Base-by-base conservation (phyloP, 2,113 vertebrate genomes). In the Ascaphus truei region DNA sequence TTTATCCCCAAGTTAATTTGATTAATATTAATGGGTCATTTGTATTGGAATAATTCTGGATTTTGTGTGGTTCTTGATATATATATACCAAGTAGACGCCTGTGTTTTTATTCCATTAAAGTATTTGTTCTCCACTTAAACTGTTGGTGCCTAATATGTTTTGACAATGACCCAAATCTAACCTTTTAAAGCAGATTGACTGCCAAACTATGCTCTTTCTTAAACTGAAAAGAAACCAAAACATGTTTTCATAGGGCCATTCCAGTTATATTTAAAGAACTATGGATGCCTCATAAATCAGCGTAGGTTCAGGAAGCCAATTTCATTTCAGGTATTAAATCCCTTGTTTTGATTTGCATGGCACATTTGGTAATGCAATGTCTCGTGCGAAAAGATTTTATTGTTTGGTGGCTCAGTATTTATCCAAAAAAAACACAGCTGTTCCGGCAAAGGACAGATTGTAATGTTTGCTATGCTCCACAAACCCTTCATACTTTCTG, bases 381-480 rank as follows among this genome's bases (percentile, higher is more conserved):
- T 57, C 52, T 68, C 37, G 25, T 23, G 64, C 23, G 62, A 29
- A 36, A 26, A 16, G 39, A 47, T 68, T 66, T 66, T 57, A 68
- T 47, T 68, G 64, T 47, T 57, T 68, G 52, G 51, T 47, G 25
- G 39, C 64, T 29, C 15, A 57, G 52, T 33, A 68, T 47, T 57
- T 68, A 58, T 68, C 64, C 64, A 34, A 58, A 68, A 3, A 20
- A 66, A 58, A 27, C 56, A 66, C 34, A 72, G 23, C 11, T 36
- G 43, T 3, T 48, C 39, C 20, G 50, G 31, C 23, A 9, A 1
- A 56, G 29, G 8, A 25, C 67, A 64, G 62, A 39, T 13, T 65
- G 6, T 62, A 60, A 61, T 36, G 33, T 7, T 37, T 16, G 45
- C 68, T 22, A 51, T 45, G 20, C 2, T 52, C 27, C 68, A 22